Conservation (phyloP, 2,113 vertebrate species). For the Prietella phreatophila region DNA sequence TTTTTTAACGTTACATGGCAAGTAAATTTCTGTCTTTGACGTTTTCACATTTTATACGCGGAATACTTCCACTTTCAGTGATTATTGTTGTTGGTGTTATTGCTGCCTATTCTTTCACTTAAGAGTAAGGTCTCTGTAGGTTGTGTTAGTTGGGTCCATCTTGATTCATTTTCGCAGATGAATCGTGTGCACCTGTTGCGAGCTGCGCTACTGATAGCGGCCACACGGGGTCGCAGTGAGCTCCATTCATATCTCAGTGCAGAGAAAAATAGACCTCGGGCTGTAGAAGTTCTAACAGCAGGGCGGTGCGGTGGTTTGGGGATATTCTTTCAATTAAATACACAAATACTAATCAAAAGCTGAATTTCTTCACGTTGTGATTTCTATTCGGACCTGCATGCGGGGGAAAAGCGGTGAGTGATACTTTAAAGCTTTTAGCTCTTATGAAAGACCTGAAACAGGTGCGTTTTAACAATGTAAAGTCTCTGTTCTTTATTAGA, state of each 20-base stretch:
- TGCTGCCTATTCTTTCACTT: background rate
- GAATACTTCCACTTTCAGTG: too few species aligned
- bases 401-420: constrained; percentile 28
- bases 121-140: background rate
- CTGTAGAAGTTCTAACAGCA: constrained; percentile 34
- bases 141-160: background rate
- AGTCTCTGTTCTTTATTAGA: background rate
- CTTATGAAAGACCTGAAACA: too few species aligned
- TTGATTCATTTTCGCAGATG: background rate
- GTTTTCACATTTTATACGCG: too few species aligned
- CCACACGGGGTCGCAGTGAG: constrained; percentile 12
- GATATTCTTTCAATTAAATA: background rate
- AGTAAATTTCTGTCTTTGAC: background rate
- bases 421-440: constrained; percentile 8
- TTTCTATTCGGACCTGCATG: background rate
- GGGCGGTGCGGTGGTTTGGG: background rate
- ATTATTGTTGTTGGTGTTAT: too few species aligned
- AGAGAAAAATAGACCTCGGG: background rate
- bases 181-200: constrained; percentile 40
- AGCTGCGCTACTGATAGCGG: background rate
- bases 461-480: background rate
- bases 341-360: too few species aligned
- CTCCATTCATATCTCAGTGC: background rate
- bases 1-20: too few species aligned
- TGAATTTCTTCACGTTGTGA: background rate